Percentiles rank a stretch among this genome's conserved stretches.
Evolutionary conservation across 2,888 invertebrate species (phyloP).

Genomic region (Cordilura impudica): DNA sequence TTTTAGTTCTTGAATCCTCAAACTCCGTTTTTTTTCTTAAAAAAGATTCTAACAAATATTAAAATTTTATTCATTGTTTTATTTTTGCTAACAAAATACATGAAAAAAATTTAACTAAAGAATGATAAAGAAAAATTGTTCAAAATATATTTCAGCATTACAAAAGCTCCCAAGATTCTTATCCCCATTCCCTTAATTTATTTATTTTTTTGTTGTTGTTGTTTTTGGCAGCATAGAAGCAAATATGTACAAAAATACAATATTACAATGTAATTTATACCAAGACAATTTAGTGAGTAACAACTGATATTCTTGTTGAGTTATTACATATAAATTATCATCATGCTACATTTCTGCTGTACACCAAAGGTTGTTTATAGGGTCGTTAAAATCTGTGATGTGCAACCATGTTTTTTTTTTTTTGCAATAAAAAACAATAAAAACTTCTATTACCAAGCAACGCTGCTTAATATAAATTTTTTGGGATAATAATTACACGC

Average conservation of each 20-base stretch:
- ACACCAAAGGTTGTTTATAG: constrained; percentile 37
- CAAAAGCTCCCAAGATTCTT: constrained; percentile 60
- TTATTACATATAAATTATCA: constrained; percentile 59
- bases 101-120: too few species aligned
- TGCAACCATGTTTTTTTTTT: background rate
- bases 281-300: constrained; percentile 59
- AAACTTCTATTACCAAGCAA: background rate
- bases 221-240: background rate
- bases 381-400: constrained; percentile 32
- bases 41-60: constrained; percentile 54
- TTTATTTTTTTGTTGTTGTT: constrained; percentile 14
- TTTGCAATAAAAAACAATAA: constrained; percentile 24
- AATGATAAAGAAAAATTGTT: constrained; percentile 32
- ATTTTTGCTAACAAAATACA: background rate
- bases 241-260: background rate
- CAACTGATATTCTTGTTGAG: constrained; percentile 49
- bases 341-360: constrained; percentile 25
- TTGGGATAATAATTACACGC: too few species aligned
- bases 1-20: constrained; percentile 38
- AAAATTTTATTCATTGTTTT: constrained; percentile 60
- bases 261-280: constrained; percentile 43
- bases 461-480: constrained; percentile 5
- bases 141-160: constrained; percentile 56
- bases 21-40: constrained; percentile 34
- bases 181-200: constrained; percentile 51